Conservation (phyloP, 2,797 vertebrate species). For the Scarus forsteni region DNA sequence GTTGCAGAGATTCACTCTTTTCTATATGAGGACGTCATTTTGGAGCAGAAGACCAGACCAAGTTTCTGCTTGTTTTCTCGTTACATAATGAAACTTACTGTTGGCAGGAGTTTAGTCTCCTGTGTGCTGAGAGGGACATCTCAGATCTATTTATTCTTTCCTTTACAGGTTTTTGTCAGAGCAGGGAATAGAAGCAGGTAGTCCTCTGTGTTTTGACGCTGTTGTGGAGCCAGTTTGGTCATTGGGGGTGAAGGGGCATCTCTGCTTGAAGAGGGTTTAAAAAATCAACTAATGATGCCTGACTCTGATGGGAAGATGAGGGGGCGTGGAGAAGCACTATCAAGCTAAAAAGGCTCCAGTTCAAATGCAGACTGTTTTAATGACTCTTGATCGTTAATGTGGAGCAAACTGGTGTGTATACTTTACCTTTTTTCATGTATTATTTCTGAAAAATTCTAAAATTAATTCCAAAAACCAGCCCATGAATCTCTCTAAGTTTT, state of each 20-base stretch:
- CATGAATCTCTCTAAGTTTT: too few species aligned
- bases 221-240: neutral
- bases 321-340: neutral
- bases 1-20: too few species aligned
- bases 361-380: neutral
- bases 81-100: conserved; percentile 8
- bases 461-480: too few species aligned
- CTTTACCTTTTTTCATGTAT: too few species aligned
- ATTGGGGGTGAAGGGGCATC: neutral
- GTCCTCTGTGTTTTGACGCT: neutral
- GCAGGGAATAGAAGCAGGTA: neutral
- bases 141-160: neutral
- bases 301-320: neutral
- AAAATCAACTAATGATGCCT: neutral
- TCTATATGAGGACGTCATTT: too few species aligned
- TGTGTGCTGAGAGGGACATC: neutral
- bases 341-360: too few species aligned
- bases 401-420: neutral
- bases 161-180: conserved; percentile 4
- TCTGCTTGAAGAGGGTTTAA: neutral
- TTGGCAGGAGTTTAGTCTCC: neutral
- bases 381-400: too few species aligned
- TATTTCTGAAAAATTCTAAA: too few species aligned
- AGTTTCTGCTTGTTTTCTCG: neutral
- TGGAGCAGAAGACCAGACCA: conserved; percentile 13